Base-by-base conservation (phyloP, 1,140 invertebrate genomes). In the Drosophila baimaii region DNA sequence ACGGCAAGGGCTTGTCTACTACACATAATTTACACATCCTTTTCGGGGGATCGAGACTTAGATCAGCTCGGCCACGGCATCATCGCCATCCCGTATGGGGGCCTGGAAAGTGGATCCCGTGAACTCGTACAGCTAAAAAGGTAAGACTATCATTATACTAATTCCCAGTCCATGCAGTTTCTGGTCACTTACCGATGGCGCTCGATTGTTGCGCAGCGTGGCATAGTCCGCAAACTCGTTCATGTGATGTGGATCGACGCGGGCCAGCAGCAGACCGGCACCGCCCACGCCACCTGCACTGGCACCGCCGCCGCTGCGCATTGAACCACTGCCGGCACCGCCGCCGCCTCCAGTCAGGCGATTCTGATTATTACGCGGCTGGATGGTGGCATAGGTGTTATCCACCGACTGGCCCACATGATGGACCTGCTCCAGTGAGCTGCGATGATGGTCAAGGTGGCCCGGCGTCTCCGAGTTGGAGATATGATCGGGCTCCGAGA, bases 361-460 rank as follows among this genome's bases (percentile, higher is more conserved):
- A 57, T 88, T 88, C 43, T 84, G 84, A 58, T 89, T 88, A 72
- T 93, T 93, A 55, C 95, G 94, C 89, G 95, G 95, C 81, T 96
- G 96, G 79, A 97, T 97, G 25, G 97, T 97, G 12, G 96, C 97
- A 92, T 97, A 97, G 29, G 96, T 97, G 89, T 97, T 97, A 91
- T 97, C 96, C 47, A 91, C 83, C 55, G 89, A 66, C 44, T 85
- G 85, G 1, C 85, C 85, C 63, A 64, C 65, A 44, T 90, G 88
- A 66, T 90, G 84, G 39, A 93, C 93, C 41, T 93, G 93, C 80
- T 93, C 93, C 39, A 91, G 71, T 3, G 90, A 90, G 71, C 84
- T 88, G 37, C 90, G 84, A 71, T 83, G 82, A 33, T 91, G 82
- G 29, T 91, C 91, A 25, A 91, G 51, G 19, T 88, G 89, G 17